phyloP scores from a whole-genome alignment of 2,113 vertebrate genomes.

The Orthochromis indermauri region DNA sequence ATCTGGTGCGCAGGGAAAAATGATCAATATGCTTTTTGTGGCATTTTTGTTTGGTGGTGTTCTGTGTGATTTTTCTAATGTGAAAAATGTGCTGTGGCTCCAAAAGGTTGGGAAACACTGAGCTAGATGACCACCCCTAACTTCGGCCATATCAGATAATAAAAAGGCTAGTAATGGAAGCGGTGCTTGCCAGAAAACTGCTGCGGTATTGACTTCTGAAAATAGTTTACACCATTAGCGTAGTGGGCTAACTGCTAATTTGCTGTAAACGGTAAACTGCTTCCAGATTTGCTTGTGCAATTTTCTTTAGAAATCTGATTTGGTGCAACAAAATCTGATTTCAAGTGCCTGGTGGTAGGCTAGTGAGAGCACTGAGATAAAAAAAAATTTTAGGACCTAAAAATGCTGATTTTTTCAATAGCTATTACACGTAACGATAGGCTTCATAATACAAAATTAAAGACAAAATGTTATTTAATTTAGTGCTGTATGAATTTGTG shows the following conservation, averaged over 20 bases:
- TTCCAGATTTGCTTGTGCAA: rapidly evolving
- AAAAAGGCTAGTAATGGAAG: background rate
- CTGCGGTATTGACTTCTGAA: background rate
- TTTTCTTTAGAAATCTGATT: background rate
- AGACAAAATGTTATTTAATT: background rate
- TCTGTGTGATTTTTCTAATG: background rate
- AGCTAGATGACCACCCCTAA: background rate
- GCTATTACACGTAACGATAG: background rate
- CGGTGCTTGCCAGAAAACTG: background rate
- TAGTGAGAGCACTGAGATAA: background rate
- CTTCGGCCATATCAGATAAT: background rate
- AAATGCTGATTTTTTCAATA: background rate
- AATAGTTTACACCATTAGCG: background rate
- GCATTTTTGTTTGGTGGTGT: background rate
- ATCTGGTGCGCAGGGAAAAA: rapidly evolving
- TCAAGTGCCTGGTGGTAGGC: background rate
- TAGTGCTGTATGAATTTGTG: background rate
- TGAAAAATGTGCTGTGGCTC: background rate
- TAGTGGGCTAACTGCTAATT: background rate
- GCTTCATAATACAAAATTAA: background rate
- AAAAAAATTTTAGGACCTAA: rapidly evolving
- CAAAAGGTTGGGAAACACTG: background rate
- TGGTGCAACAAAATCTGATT: background rate
- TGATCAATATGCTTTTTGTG: background rate
- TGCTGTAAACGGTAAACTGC: background rate